Conservation (phyloP, 2,888 invertebrate genomes). For the Leucophenga maculata region DNA sequence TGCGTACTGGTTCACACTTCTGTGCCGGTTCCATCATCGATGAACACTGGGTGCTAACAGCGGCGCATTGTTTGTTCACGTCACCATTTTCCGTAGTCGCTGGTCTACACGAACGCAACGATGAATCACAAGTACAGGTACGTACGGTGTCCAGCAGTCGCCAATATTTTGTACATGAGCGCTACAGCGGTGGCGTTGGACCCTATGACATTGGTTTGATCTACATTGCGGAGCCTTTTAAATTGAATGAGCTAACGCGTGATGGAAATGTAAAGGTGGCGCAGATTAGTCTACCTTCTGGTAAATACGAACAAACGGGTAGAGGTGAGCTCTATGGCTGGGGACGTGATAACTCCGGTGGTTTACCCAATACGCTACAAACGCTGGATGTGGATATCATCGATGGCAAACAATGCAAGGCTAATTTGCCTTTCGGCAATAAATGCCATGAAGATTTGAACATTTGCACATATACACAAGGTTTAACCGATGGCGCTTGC, state of each 20-base stretch:
- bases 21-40: conserved; percentile 72
- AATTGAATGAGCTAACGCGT: conserved; percentile 54
- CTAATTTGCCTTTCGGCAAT: conserved; percentile 46
- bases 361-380: conserved; percentile 56
- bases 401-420: conserved; percentile 44
- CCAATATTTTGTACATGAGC: conserved; percentile 60
- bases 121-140: conserved; percentile 51
- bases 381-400: conserved; percentile 58
- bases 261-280: conserved; percentile 53
- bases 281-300: conserved; percentile 47
- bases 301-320: conserved; percentile 42
- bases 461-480: conserved; percentile 60
- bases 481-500: conserved; percentile 71
- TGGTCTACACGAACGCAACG: conserved; percentile 67
- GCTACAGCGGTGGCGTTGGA: conserved; percentile 68
- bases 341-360: conserved; percentile 60
- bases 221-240: conserved; percentile 52
- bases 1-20: conserved; percentile 55
- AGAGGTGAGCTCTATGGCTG: conserved; percentile 60
- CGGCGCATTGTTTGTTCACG: conserved; percentile 64
- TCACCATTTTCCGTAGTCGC: conserved; percentile 61
- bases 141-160: conserved; percentile 45
- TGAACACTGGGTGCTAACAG: conserved; percentile 67
- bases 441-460: conserved; percentile 51
- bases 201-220: conserved; percentile 75